Evolutionary conservation across 2,797 vertebrate genomes (phyloP).

Genomic region (Chrosomus eos): DNA sequence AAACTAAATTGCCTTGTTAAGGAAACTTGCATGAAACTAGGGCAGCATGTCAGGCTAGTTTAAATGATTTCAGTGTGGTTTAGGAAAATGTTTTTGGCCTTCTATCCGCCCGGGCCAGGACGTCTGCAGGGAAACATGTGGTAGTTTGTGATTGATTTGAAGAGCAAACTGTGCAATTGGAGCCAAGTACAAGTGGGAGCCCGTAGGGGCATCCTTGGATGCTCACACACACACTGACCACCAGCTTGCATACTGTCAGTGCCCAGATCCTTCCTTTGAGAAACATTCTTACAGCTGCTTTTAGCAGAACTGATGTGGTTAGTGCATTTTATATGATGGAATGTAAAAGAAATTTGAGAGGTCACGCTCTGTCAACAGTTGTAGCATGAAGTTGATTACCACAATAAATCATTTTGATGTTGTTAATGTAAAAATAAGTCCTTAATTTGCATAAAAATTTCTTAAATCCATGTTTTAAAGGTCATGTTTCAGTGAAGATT

Average conservation of each 20-base stretch:
- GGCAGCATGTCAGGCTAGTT: not conserved
- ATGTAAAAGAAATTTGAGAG: not conserved
- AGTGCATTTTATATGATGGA: not conserved
- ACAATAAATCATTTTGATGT: not conserved
- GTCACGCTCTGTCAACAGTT: not conserved
- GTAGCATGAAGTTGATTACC: not conserved
- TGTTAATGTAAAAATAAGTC: not conserved
- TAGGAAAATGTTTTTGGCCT: slow-evolving; percentile 20
- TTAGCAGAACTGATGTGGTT: not conserved
- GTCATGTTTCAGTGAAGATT: not conserved
- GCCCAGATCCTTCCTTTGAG: slow-evolving; percentile 5
- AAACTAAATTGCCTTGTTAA: not conserved
- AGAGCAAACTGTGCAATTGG: slow-evolving; percentile 27
- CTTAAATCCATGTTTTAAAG: not conserved
- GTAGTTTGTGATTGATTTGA: slow-evolving; percentile 45
- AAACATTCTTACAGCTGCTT: not conserved
- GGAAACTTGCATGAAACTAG: not conserved
- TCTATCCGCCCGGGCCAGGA: not conserved
- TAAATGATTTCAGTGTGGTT: not conserved
- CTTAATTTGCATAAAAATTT: too few relatives aligned
- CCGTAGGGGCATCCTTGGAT: slow-evolving; percentile 6
- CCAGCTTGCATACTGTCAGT: not conserved
- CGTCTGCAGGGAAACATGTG: slow-evolving; percentile 37
- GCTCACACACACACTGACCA: slow-evolving; percentile 31
- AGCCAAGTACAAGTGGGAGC: slow-evolving; percentile 20